Conservation (phyloP, 30 jellyfish, hydroid and myxozoan genomes). For the Catostylus mosaicus region DNA sequence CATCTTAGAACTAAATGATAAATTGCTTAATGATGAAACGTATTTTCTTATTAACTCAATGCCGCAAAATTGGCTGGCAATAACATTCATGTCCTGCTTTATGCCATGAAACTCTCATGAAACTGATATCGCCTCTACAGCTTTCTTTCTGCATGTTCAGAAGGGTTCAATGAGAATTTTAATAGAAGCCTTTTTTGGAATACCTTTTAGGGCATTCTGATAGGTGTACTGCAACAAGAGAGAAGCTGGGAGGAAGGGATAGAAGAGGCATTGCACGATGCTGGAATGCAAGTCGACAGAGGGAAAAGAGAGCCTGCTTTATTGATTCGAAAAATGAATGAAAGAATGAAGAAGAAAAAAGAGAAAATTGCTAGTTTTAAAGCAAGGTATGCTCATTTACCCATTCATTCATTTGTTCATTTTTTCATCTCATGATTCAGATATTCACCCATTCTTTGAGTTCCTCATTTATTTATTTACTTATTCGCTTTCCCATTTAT, state of each 20-base stretch:
- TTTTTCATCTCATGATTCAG: neutral
- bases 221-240: slow-evolving; percentile 76
- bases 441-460: neutral
- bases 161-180: no score
- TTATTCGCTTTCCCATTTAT: neutral
- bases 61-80: no score
- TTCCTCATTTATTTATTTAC: neutral
- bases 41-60: no score
- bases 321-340: slow-evolving; percentile 52
- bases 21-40: no score
- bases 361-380: slow-evolving; percentile 48
- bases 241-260: slow-evolving; percentile 87
- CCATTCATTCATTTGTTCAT: neutral
- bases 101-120: no score
- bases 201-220: slow-evolving; percentile 18
- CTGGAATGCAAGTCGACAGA: slow-evolving; percentile 60
- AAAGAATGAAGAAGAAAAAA: slow-evolving; percentile 45
- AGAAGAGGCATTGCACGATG: slow-evolving; percentile 82
- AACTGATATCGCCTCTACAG: no score
- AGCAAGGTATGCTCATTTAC: slow-evolving; percentile 16
- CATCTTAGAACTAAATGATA: no score
- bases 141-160: no score
- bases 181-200: no score
- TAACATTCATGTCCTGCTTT: no score
- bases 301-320: slow-evolving; percentile 64